These are phyloP conservation scores for Melanostoma mellinum DNA, from an alignment of 2,888 invertebrate genomes.

Conservation along the genomic window DNA sequence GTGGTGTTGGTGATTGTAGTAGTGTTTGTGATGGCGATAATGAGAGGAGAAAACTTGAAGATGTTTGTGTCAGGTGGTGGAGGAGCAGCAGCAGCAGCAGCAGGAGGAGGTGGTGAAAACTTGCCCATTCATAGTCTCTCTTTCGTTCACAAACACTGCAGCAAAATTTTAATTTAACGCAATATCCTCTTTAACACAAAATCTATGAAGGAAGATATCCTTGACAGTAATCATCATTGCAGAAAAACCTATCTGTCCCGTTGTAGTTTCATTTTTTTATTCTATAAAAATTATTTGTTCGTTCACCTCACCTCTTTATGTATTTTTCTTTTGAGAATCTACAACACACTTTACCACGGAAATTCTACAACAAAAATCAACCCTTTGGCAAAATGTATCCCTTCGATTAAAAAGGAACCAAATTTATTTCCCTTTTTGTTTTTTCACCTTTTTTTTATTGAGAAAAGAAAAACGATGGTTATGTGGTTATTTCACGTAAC, in stretches of 20 bases:
- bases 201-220: constrained; percentile 38
- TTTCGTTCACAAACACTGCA: constrained; percentile 20
- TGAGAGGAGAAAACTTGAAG: constrained; percentile 16
- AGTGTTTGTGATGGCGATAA: constrained; percentile 20
- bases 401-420: constrained; percentile 22
- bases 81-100: constrained; percentile 29
- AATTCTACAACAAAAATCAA: constrained; percentile 26
- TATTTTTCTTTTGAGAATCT: constrained; percentile 1
- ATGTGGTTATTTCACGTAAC: background rate
- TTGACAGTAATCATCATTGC: constrained; percentile 61
- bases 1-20: constrained; percentile 6
- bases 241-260: constrained; percentile 13
- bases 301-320: background rate
- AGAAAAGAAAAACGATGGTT: background rate
- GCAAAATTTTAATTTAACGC: background rate
- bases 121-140: constrained; percentile 52
- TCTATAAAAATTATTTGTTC: background rate
- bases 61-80: constrained; percentile 31
- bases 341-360: constrained; percentile 24
- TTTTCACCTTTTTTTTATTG: constrained; percentile 5
- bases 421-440: constrained; percentile 18
- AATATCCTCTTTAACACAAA: constrained; percentile 18
- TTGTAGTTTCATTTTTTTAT: background rate
- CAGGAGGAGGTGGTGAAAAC: constrained; percentile 26
- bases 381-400: constrained; percentile 22